phyloP scores from a whole-genome alignment of 1,140 invertebrate species.

The Dreissena rostriformis region DNA sequence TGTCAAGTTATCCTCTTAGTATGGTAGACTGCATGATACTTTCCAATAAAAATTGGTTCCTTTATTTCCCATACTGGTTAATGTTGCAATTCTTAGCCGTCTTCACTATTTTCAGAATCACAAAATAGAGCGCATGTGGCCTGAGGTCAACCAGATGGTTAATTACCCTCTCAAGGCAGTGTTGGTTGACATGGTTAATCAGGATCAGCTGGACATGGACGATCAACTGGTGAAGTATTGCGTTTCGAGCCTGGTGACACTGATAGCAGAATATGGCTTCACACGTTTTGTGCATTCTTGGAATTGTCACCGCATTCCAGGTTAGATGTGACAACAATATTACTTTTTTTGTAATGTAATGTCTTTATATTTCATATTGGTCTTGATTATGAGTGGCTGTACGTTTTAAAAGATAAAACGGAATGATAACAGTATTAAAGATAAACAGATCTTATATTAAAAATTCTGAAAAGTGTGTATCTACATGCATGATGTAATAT shows the following conservation, averaged over 20 bases:
- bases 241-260: neutral
- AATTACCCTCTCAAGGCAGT: conserved; percentile 7
- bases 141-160: conserved; percentile 11
- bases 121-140: conserved; percentile 14
- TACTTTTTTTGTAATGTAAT: conserved; percentile 2
- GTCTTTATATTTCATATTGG: neutral
- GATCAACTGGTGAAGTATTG: conserved; percentile 10
- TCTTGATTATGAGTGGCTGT: neutral
- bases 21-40: neutral
- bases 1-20: neutral
- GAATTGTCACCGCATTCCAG: conserved; percentile 16
- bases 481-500: conserved; percentile 1
- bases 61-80: neutral
- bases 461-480: neutral
- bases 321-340: neutral
- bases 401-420: neutral
- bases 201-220: conserved; percentile 17
- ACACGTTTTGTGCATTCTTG: conserved; percentile 1
- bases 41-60: too few species aligned
- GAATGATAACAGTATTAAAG: neutral
- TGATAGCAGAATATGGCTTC: neutral
- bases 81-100: neutral
- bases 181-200: conserved; percentile 1
- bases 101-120: conserved; percentile 14
- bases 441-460: neutral